Conservation (phyloP, 2,797 vertebrate species). For the Eospalax fontanierii region DNA sequence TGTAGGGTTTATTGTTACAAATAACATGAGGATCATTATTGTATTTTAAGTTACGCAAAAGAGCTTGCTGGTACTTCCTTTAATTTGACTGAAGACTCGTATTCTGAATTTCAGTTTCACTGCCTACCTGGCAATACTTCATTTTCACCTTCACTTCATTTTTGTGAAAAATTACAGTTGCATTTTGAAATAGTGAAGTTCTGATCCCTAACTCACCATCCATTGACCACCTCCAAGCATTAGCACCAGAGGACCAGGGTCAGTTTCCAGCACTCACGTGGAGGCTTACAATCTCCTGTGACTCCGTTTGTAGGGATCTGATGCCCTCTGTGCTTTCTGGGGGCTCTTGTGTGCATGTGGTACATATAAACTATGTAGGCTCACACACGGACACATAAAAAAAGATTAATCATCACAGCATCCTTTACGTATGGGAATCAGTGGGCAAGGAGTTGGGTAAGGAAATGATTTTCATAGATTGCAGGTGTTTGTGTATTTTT, state of each 20-base stretch:
- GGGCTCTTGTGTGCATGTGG: no score
- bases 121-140: constrained; percentile 47
- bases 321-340: no score
- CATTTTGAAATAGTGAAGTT: constrained; percentile 49
- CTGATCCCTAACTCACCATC: not conserved
- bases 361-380: no score
- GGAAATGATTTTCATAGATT: constrained; percentile 55
- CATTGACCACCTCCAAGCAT: not conserved
- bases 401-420: no score
- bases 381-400: no score
- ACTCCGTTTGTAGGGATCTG: no score
- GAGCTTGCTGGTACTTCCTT: constrained; percentile 18
- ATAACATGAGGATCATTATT: constrained; percentile 14
- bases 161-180: constrained; percentile 64
- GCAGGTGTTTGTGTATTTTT: constrained; percentile 55
- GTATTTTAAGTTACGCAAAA: constrained; percentile 52
- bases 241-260: not conserved
- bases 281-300: no score
- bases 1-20: constrained; percentile 56
- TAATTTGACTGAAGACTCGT: constrained; percentile 46
- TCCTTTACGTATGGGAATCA: no score
- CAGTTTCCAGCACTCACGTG: no score
- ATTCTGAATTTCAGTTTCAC: constrained; percentile 33
- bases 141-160: constrained; percentile 60
- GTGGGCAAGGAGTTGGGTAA: not conserved